Evolutionary conservation across 2,888 invertebrate species (phyloP).

Genomic region (Heliconius sara): DNA sequence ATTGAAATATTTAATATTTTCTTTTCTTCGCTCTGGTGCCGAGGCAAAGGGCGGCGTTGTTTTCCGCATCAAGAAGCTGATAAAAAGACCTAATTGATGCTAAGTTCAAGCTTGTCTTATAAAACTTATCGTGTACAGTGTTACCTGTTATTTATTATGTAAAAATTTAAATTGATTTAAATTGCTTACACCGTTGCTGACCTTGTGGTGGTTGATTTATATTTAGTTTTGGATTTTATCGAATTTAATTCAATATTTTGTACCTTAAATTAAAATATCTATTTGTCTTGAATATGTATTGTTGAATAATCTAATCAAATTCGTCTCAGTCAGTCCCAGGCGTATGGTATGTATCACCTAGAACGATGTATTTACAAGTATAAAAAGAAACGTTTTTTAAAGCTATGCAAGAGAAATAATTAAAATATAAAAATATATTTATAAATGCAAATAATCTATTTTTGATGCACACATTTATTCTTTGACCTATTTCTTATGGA

Average conservation of each 20-base stretch:
- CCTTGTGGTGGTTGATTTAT: background rate
- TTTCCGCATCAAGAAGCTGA: no score
- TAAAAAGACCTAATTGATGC: background rate
- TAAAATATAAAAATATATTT: background rate
- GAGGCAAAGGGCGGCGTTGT: no score
- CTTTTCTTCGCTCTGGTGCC: no score
- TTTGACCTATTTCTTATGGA: slow-evolving; percentile 34
- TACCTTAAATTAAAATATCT: background rate
- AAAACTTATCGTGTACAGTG: background rate
- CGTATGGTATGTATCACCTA: background rate
- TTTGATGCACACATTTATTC: slow-evolving; percentile 21
- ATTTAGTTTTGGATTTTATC: background rate
- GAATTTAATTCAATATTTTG: background rate
- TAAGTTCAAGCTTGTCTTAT: slow-evolving; percentile 4
- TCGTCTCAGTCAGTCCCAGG: no score
- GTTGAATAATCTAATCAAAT: background rate
- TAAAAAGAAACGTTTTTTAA: background rate
- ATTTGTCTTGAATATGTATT: background rate
- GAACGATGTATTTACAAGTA: background rate
- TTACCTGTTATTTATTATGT: background rate
- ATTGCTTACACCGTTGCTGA: background rate
- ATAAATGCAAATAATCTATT: slow-evolving; percentile 12
- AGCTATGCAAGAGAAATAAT: background rate
- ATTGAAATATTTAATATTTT: no score
- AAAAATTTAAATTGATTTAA: background rate